Evolutionary conservation across 53 echinoderm and acorn worm genomes (phyloP), one percentile per base, ranked within the genome.

Genomic region (Patiria pectinifera): DNA sequence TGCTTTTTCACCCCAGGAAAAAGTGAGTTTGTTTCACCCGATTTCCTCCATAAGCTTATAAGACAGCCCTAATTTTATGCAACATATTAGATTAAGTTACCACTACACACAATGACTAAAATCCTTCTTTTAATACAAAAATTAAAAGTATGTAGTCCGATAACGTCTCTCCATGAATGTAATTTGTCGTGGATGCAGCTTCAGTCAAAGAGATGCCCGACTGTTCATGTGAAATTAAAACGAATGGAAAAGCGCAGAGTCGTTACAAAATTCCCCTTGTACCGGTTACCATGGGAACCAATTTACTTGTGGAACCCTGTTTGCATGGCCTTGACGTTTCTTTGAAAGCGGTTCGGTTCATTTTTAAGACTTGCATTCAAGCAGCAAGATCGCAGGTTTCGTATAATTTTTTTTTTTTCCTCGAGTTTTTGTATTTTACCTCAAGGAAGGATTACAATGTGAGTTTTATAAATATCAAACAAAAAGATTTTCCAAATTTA

Each of bases 211-310:
- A 53, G 8, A 53, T 53, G 6, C 53, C 5, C 6, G 8, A 53
- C 53, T 53, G 53, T 53, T 53, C 53, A 66, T 15, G 19, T 66
- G 66, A 66, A 66, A 66, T 18, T 66, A 0, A 66, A 66, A 66
- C 10, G 19, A 66, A 66, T 66, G 66, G 3, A 66, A 66, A 66
- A 66, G 53, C 53, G 53, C 1, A 8, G 6, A 15, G 19, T 66
- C 14, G 83, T 25, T 62, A 25, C 62, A 83, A 59, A 26, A 25
- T 61, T 59, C 44, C 35, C 25, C 12, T 10, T 70, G 66, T 58
- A 61, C 25, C 26, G 44, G 85, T 85, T 85, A 21, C 69, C 44
- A 45, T 85, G 85, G 85, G 16, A 85, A 85, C 69, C 44, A 85
- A 74, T 74, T 74, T 74, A 74, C 74, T 18, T 74, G 74, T 74